Conservation (phyloP, 2,797 vertebrate genomes). For the Melanotaenia parkinsoni region DNA sequence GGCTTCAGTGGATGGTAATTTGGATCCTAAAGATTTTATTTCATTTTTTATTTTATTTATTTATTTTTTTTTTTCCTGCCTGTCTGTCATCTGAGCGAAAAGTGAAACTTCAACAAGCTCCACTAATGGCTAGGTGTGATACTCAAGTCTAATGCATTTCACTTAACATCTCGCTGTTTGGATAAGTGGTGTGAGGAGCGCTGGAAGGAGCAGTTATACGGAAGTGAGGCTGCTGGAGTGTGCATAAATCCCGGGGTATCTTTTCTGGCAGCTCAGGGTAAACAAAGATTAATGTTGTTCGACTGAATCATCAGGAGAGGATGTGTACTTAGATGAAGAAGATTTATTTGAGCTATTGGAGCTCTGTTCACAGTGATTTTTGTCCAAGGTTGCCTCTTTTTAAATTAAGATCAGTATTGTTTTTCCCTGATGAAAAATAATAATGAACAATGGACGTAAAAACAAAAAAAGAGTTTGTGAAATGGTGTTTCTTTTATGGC, state of each 20-base stretch:
- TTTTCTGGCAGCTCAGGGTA: slow-evolving; percentile 56
- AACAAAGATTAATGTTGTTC: slow-evolving; percentile 72
- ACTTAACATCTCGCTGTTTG: slow-evolving; percentile 64
- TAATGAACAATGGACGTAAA: not conserved
- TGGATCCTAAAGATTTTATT: slow-evolving; percentile 29
- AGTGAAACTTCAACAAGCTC: slow-evolving; percentile 55
- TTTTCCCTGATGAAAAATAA: not conserved
- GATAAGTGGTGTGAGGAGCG: slow-evolving; percentile 67
- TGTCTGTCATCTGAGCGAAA: slow-evolving; percentile 41
- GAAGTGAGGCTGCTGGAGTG: slow-evolving; percentile 45
- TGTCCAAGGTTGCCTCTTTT: slow-evolving; percentile 6
- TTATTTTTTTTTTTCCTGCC: not conserved
- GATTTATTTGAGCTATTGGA: slow-evolving; percentile 38
- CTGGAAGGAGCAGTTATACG: slow-evolving; percentile 38
- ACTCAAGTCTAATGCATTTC: slow-evolving; percentile 55
- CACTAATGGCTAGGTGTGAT: slow-evolving; percentile 59
- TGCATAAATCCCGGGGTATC: slow-evolving; percentile 67
- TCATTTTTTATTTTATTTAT: slow-evolving; percentile 2
- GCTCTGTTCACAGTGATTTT: slow-evolving; percentile 28
- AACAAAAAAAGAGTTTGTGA: slow-evolving; percentile 5
- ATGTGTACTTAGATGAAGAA: slow-evolving; percentile 58
- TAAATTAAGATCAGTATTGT: slow-evolving; percentile 22
- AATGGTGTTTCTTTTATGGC: slow-evolving; percentile 10
- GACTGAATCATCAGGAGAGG: slow-evolving; percentile 46
- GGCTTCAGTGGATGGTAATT: slow-evolving; percentile 56